Evolutionary conservation across 2,888 invertebrate species (phyloP), one percentile per base, ranked within the genome.

Genomic region (Leptinotarsa juncta): DNA sequence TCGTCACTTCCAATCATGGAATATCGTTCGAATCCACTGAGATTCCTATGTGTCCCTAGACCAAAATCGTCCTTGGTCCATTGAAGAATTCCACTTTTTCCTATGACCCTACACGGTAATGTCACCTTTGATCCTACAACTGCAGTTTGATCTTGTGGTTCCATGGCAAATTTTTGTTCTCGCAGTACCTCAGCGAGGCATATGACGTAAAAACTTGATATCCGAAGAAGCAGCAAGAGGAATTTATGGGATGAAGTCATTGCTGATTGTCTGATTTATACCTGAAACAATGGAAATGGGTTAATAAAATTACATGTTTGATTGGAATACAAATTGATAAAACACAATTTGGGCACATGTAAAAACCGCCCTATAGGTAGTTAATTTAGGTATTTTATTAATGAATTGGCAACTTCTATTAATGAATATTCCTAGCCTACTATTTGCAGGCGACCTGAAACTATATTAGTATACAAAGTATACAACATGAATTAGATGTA

Each of bases 51-150:
- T 0, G 95, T 93, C 1, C 98, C 98, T 50, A 99, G 91, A 0
- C 97, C 98, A 85, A 98, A 98, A 85, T 97, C 97, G 85, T 98
- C 97, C 85, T 97, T 96, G 74, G 98, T 98, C 99, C 99, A 99
- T 88, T 98, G 98, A 71, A 98, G 91, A 71, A 94, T 93, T 1
- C 98, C 98, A 65, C 92, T 92, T 87, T 97, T 96, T 85, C 95
- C 93, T 86, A 96, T 93, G 32, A 98, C 96, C 57, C 95, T 90
- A 88, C 98, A 98, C 4, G 97, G 96, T 73, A 98, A 89, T 15
- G 97, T 96, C 60, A 97, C 96, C 75, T 95, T 92, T 70, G 95
- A 94, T 16, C 97, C 97, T 66, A 95, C 94, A 68, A 96, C 94
- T 5, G 96, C 97, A 49, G 96, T 96, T 89, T 95, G 93, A 90